phyloP scores from a whole-genome alignment of 1,140 invertebrate species.

The Lordiphosa clarofinis region DNA sequence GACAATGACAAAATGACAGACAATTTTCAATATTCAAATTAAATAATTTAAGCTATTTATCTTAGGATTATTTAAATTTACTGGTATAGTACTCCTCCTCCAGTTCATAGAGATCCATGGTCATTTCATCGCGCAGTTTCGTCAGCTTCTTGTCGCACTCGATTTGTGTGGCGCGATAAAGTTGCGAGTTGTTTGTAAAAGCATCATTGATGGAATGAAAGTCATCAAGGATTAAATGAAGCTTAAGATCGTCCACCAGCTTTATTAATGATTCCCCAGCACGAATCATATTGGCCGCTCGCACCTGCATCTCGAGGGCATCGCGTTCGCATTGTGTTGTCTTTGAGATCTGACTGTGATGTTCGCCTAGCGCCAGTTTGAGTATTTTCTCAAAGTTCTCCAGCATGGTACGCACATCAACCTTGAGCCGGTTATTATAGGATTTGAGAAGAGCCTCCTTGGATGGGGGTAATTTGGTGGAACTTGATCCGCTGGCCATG shows the following conservation, averaged over 20 bases:
- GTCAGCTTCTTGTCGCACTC: constrained; percentile 97
- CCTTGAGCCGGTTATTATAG: constrained; percentile 94
- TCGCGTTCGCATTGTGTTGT: constrained; percentile 96
- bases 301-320: constrained; percentile 97
- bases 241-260: constrained; percentile 96
- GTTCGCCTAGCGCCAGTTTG: constrained; percentile 95
- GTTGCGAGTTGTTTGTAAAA: constrained; percentile 93
- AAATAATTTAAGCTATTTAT: too few relatives aligned
- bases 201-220: constrained; percentile 98
- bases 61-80: constrained; percentile 87
- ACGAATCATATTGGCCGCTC: constrained; percentile 95
- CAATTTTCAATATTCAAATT: too few relatives aligned
- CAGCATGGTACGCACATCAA: constrained; percentile 97
- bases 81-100: constrained; percentile 99
- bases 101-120: constrained; percentile 95
- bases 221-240: constrained; percentile 97
- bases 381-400: constrained; percentile 98
- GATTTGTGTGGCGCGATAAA: constrained; percentile 92
- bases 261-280: constrained; percentile 98
- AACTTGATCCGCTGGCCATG: constrained; percentile 80
- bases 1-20: too few relatives aligned
- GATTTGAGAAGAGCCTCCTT: constrained; percentile 97
- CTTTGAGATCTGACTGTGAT: constrained; percentile 91
- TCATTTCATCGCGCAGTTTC: constrained; percentile 95
- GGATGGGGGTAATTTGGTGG: constrained; percentile 86